These are phyloP conservation scores for Thymallus thymallus DNA, from an alignment of 2,113 vertebrate genomes.

Conservation along the genomic window DNA sequence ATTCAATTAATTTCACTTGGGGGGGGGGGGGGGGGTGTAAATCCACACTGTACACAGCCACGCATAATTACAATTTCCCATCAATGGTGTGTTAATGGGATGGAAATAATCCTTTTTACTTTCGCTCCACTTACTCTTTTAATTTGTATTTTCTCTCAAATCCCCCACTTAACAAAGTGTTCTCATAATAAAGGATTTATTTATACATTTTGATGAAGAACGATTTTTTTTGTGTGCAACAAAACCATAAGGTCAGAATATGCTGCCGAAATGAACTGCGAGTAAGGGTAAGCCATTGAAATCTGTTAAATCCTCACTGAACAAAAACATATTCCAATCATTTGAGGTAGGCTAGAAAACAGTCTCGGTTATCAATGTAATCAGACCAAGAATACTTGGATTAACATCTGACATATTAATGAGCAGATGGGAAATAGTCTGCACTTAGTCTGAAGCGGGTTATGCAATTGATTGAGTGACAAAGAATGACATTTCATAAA, in stretches of 20 bases:
- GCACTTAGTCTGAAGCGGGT: neutral
- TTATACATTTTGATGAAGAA: slow-evolving; percentile 39
- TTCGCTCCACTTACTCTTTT: slow-evolving; percentile 70
- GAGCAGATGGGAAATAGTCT: neutral
- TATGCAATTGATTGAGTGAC: neutral
- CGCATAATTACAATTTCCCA: slow-evolving; percentile 50
- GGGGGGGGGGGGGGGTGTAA: slow-evolving; percentile 17
- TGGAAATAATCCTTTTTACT: slow-evolving; percentile 60
- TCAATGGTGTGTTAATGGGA: slow-evolving; percentile 53
- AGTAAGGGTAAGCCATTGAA: slow-evolving; percentile 42
- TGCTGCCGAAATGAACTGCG: slow-evolving; percentile 11
- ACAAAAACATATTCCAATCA: slow-evolving; percentile 19
- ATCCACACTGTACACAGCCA: slow-evolving; percentile 41
- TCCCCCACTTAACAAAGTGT: slow-evolving; percentile 47
- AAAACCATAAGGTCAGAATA: slow-evolving; percentile 56
- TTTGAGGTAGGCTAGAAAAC: slow-evolving; percentile 7
- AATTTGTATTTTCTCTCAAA: slow-evolving; percentile 66
- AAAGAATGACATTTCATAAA: neutral
- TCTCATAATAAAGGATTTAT: slow-evolving; percentile 64
- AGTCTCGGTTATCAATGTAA: neutral
- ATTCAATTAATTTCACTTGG: slow-evolving; percentile 50
- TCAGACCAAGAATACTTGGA: slow-evolving; percentile 12
- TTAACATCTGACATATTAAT: neutral
- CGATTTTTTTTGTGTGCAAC: slow-evolving; percentile 28
- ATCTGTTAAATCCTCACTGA: slow-evolving; percentile 30